Base-by-base conservation (phyloP, 2,113 vertebrate genomes). In the Mormoops blainvillei region DNA sequence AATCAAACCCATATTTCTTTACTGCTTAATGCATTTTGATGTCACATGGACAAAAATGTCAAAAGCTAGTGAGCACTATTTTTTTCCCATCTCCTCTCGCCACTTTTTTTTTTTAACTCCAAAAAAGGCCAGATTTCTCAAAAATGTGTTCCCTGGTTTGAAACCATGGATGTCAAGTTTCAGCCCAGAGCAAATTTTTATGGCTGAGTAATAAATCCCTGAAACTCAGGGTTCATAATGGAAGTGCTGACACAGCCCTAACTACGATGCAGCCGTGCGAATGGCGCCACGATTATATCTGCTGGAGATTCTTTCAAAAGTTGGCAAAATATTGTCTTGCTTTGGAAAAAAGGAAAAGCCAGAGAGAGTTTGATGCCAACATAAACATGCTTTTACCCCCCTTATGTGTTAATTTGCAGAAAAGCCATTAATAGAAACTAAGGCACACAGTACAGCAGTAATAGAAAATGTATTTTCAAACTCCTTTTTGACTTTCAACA, bases 351-450 rank as follows among this genome's bases (percentile, higher is more conserved):
- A 98, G 98, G 98, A 97, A 97, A 97, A 97, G 94, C 97, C 97
- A 97, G 97, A 92, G 94, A 92, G 86, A 87, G 97, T 94, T 97
- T 98, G 98, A 98, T 98, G 98, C 98, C 98, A 98, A 98, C 96
- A 97, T 98, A 98, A 98, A 98, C 98, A 98, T 98, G 98, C 98
- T 98, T 98, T 99, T 98, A 98, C 98, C 98, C 98, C 98, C 98
- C 98, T 98, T 98, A 98, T 92, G 98, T 98, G 98, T 98, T 98
- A 98, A 99, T 98, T 98, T 98, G 97, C 97, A 98, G 97, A 97
- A 98, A 98, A 98, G 95, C 95, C 97, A 98, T 98, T 98, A 98
- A 98, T 98, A 98, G 97, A 98, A 97, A 98, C 94, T 52, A 86
- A 98, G 95, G 97, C 86, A 54, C 96, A 97, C 85, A 67, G 94